Percentiles rank a stretch among this genome's conserved stretches.
phyloP scores from a whole-genome alignment of 1,140 invertebrate genomes.

The Sminthurides bifidus region DNA sequence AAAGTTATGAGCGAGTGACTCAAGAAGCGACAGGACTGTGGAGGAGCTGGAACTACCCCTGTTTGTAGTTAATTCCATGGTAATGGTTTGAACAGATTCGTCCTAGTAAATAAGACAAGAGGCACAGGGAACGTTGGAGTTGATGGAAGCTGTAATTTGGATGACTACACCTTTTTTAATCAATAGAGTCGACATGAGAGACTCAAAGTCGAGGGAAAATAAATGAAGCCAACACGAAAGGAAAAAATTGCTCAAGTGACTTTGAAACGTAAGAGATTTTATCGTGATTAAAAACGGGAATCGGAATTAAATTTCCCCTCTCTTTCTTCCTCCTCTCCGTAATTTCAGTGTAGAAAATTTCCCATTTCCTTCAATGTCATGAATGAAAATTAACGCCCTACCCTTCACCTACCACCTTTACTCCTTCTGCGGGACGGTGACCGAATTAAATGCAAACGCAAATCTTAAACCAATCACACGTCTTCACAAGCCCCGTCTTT shows the following conservation, averaged over 20 bases:
- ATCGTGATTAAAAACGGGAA: slow-evolving; percentile 31
- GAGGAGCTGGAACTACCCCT: no score
- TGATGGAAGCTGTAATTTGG: not conserved
- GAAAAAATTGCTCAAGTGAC: not conserved
- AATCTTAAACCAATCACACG: no score
- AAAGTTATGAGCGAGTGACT: no score
- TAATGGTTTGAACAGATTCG: no score
- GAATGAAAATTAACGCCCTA: slow-evolving; percentile 32
- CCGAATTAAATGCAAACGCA: no score
- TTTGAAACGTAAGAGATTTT: slow-evolving; percentile 19
- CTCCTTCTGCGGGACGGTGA: no score
- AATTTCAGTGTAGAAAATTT: slow-evolving; percentile 21
- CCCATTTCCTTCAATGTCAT: slow-evolving; percentile 31
- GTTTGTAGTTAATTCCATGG: no score
- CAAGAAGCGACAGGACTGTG: no score
- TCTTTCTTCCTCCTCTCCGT: slow-evolving; percentile 12
- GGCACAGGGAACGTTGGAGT: not conserved
- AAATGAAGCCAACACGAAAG: not conserved
- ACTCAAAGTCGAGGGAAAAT: no score
- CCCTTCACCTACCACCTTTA: no score
- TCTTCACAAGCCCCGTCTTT: no score
- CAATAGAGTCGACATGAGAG: not conserved
- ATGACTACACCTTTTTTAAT: slow-evolving; percentile 7
- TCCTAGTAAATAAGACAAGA: no score
- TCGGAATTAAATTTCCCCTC: slow-evolving; percentile 32